Percentiles rank a stretch among this genome's conserved stretches.
Evolutionary conservation across 2,113 vertebrate species (phyloP).

Genomic region (Lophura nycthemera): DNA sequence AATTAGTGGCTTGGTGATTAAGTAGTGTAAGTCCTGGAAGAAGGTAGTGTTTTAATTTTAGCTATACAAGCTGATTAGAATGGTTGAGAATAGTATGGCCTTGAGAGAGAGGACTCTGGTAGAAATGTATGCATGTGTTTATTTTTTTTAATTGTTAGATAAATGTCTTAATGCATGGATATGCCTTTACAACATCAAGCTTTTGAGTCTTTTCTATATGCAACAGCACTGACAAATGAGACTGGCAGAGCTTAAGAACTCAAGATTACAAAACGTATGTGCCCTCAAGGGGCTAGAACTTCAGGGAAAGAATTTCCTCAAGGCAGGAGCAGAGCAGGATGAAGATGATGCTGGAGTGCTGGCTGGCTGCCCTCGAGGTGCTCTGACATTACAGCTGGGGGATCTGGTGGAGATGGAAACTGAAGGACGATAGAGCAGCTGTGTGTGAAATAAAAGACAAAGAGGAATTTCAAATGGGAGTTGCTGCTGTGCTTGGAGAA

Average conservation of each 20-base stretch:
- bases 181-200: background rate
- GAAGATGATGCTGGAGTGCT: background rate
- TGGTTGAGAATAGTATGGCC: background rate
- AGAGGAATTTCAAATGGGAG: background rate
- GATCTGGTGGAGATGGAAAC: background rate
- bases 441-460: background rate
- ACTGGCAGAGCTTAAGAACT: background rate
- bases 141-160: background rate
- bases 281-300: background rate
- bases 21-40: background rate
- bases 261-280: background rate
- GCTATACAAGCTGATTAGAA: background rate
- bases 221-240: background rate
- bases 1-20: background rate
- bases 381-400: background rate
- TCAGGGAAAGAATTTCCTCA: background rate
- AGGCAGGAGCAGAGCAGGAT: background rate
- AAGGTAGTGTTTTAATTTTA: background rate
- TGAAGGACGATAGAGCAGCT: background rate
- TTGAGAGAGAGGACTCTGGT: background rate
- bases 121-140: background rate
- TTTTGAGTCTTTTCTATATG: background rate
- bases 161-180: background rate
- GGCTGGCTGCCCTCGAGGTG: background rate
- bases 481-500: background rate